These are phyloP conservation scores for Drosophila limbata DNA, from an alignment of 2,888 invertebrate genomes.

Conservation along the genomic window DNA sequence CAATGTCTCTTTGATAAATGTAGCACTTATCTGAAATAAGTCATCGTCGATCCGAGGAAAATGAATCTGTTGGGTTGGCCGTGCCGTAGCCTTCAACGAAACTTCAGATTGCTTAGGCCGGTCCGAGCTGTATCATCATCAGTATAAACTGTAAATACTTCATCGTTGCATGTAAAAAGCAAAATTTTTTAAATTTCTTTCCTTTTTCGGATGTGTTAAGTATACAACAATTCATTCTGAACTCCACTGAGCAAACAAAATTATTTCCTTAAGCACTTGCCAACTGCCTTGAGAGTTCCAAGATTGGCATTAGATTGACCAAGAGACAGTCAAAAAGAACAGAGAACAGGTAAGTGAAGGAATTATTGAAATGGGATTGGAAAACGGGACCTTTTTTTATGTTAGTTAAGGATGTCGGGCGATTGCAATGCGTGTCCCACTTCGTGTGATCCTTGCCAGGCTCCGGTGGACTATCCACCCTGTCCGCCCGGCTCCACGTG, in stretches of 20 bases:
- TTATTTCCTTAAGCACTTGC: conserved; percentile 62
- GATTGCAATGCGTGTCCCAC: conserved; percentile 29
- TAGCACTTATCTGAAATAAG: too few species aligned
- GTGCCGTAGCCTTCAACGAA: conserved; percentile 9
- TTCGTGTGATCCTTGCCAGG: conserved; percentile 65
- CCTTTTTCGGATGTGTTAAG: conserved; percentile 62
- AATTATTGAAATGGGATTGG: too few species aligned
- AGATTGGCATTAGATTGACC: not conserved
- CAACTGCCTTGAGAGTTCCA: conserved; percentile 15
- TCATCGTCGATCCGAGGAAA: not conserved
- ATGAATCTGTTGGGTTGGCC: conserved; percentile 22
- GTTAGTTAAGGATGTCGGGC: conserved; percentile 10
- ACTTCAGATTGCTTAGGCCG: not conserved
- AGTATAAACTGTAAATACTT: conserved; percentile 53
- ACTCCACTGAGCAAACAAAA: conserved; percentile 58
- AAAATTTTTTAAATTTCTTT: conserved; percentile 59
- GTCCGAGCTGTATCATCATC: not conserved
- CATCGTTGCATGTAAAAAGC: conserved; percentile 61
- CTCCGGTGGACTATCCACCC: conserved; percentile 67
- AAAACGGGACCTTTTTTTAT: too few species aligned
- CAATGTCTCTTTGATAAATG: too few species aligned
- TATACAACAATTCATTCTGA: conserved; percentile 42
- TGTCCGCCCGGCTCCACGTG: conserved; percentile 67
- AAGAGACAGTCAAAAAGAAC: not conserved
- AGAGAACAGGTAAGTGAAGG: not conserved